These are phyloP conservation scores for Lasiurus cinereus DNA, from an alignment of 2,113 vertebrate species.

Conservation along the genomic window DNA sequence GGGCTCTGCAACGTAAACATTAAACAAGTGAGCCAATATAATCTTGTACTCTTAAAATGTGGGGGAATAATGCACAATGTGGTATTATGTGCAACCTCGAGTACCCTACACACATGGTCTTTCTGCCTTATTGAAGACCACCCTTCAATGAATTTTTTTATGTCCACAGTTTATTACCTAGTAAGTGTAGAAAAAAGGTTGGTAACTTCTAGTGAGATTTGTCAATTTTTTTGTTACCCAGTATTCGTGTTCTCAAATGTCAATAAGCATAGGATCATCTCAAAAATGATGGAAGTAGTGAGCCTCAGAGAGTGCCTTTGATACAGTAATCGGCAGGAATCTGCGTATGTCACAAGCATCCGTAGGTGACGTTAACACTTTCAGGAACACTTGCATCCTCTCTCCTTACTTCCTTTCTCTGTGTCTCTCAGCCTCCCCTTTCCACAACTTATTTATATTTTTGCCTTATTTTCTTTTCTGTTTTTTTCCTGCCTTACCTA, in stretches of 20 bases:
- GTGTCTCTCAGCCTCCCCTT: not conserved
- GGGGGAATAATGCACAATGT: not conserved
- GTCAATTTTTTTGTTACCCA: not conserved
- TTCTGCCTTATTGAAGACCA: not conserved
- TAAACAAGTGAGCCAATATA: not conserved
- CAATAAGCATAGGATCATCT: not conserved
- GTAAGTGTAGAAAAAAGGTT: not conserved
- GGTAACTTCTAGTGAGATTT: not conserved
- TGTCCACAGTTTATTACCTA: not conserved
- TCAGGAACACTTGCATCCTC: not conserved
- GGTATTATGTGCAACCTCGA: not conserved
- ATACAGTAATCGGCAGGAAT: not conserved
- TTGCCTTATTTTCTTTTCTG: not conserved
- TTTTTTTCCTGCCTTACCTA: not conserved
- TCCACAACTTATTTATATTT: not conserved
- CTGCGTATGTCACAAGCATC: not conserved
- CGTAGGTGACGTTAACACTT: not conserved
- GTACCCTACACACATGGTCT: not conserved
- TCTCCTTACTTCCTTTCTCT: not conserved
- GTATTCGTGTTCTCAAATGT: not conserved
- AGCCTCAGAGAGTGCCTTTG: rapidly evolving
- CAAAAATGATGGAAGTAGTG: not conserved
- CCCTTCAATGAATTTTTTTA: not conserved
- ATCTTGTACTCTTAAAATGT: not conserved
- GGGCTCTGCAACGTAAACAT: not conserved